phyloP scores from a whole-genome alignment of 2,888 invertebrate species.

The Polyommatus icarus region DNA sequence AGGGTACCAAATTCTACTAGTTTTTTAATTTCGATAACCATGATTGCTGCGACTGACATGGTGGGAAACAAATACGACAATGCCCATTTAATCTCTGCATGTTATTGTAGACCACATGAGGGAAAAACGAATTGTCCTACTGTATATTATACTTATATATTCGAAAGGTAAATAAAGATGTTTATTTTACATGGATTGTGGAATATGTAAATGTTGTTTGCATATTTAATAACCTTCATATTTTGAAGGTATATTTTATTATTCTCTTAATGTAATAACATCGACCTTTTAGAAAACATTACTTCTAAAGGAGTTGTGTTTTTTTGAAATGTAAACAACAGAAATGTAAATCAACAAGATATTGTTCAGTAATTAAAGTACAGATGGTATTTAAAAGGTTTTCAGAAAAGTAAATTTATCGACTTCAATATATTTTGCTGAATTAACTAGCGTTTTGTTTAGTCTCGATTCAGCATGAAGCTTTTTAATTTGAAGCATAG shows the following conservation, averaged over 20 bases:
- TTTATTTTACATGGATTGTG: background rate
- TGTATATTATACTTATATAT: background rate
- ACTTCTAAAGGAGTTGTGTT: background rate
- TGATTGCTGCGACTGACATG: no score
- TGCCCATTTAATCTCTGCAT: no score
- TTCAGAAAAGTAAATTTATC: no score
- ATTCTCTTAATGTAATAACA: background rate
- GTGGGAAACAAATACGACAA: no score
- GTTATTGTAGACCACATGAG: no score
- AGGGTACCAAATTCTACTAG: no score
- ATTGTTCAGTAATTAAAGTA: background rate
- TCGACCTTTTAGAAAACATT: background rate
- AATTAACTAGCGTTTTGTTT: no score
- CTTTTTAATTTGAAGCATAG: no score
- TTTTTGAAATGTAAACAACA: background rate
- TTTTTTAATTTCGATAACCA: no score
- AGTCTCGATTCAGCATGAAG: no score
- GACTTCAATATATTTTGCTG: no score
- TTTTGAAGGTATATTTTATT: background rate
- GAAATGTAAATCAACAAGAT: background rate
- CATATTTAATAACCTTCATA: background rate
- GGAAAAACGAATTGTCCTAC: background rate
- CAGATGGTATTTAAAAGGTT: background rate
- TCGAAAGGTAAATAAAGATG: background rate
- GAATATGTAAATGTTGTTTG: background rate